Percentiles rank a stretch among this genome's conserved stretches.
Conservation (phyloP, 2,888 invertebrate species). For the Galeopsomyia nigrocyanea region DNA sequence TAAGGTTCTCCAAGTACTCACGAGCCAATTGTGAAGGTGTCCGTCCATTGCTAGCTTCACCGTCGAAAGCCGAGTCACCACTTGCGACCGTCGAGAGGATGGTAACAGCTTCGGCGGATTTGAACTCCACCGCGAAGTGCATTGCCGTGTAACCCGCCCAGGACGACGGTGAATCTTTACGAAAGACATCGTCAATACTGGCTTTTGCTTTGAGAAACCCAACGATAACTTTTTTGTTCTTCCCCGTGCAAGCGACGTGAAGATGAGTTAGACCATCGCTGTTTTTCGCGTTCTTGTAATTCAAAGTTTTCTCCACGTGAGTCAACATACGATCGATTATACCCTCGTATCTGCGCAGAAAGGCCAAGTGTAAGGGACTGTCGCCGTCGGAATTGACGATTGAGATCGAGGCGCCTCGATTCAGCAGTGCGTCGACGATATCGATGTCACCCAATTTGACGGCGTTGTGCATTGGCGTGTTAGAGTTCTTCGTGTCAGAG, state of each 20-base stretch:
- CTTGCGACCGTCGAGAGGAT: neutral
- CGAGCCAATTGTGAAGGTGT: neutral
- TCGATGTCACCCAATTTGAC: too few relatives aligned
- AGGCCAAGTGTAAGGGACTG: conserved; percentile 22
- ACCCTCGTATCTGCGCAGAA: neutral
- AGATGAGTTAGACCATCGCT: conserved; percentile 1
- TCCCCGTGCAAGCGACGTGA: conserved; percentile 30
- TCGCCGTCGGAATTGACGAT: neutral
- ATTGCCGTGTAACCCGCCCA: conserved; percentile 27
- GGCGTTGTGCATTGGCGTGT: too few relatives aligned
- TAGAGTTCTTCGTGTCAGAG: too few relatives aligned
- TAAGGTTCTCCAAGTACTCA: neutral
- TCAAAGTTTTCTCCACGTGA: neutral
- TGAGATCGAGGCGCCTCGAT: too few relatives aligned
- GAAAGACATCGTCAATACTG: neutral
- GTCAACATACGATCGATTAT: conserved; percentile 3
- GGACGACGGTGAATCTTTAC: neutral
- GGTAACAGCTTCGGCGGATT: neutral
- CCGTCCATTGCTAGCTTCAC: neutral
- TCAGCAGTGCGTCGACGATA: too few relatives aligned
- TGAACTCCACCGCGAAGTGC: conserved; percentile 31
- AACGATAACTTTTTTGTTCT: conserved; percentile 3
- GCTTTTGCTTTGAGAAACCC: neutral
- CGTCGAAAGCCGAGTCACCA: neutral
- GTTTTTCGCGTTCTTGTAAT: neutral